A percentile compares a stretch with the other conserved stretches of the same genome.
phyloP scores from a whole-genome alignment of 2,797 vertebrate species.

The Clarias platycephalus region DNA sequence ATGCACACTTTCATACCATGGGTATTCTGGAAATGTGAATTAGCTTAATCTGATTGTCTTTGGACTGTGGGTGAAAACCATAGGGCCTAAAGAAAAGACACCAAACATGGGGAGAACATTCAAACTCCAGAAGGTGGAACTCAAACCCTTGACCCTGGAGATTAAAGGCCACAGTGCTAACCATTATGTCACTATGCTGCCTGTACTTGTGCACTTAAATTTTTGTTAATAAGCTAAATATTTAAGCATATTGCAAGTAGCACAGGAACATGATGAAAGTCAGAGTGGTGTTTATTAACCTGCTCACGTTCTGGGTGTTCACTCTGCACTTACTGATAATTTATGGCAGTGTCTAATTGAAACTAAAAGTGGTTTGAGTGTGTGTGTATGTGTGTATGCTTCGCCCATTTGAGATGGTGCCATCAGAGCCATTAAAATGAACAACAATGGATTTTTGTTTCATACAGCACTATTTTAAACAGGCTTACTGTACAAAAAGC shows the following conservation, averaged over 20 bases:
- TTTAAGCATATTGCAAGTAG: background rate
- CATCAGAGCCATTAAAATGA: conserved; percentile 26
- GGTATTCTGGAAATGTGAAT: too few relatives aligned
- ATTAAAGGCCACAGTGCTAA: too few relatives aligned
- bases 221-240: background rate
- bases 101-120: too few relatives aligned
- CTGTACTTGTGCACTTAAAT: background rate
- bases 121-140: too few relatives aligned
- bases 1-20: too few relatives aligned
- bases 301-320: background rate
- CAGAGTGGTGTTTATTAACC: background rate
- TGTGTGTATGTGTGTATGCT: background rate
- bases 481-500: background rate
- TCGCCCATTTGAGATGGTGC: background rate
- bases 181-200: too few relatives aligned
- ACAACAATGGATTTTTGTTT: background rate
- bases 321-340: background rate
- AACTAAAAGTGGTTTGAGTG: background rate
- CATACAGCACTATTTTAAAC: background rate
- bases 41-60: too few relatives aligned
- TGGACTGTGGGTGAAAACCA: too few relatives aligned
- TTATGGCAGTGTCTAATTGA: background rate
- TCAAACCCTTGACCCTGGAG: too few relatives aligned
- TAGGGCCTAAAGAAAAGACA: too few relatives aligned
- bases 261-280: background rate